A percentile compares a stretch with the other conserved stretches of the same genome.
Evolutionary conservation across 2,888 invertebrate genomes (phyloP).

Genomic region (Hypselothyrea guttata): DNA sequence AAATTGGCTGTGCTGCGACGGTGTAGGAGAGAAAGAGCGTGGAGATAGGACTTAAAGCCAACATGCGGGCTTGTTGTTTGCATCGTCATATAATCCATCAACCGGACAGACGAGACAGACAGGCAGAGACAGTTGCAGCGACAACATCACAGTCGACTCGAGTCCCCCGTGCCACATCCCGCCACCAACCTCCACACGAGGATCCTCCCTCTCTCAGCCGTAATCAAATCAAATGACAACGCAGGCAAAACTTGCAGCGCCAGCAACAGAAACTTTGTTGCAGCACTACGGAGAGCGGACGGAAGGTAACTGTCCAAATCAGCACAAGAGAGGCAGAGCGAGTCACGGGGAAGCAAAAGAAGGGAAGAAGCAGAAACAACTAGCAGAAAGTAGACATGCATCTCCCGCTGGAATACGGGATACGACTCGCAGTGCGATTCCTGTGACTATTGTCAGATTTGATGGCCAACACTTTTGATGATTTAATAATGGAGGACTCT

Average conservation of each 20-base stretch:
- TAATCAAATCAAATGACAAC: conserved; percentile 72
- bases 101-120: conserved; percentile 34
- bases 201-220: conserved; percentile 42
- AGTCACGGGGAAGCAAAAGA: conserved; percentile 2
- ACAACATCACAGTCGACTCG: conserved; percentile 13
- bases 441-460: conserved; percentile 65
- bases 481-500: conserved; percentile 53
- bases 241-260: conserved; percentile 31
- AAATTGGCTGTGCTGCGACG: conserved; percentile 50
- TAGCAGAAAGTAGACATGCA: conserved; percentile 21
- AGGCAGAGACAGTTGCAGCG: conserved; percentile 45
- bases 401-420: conserved; percentile 18
- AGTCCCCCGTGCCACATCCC: not conserved
- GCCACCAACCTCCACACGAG: too few relatives aligned
- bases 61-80: conserved; percentile 48
- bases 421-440: conserved; percentile 18
- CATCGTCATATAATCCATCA: conserved; percentile 66
- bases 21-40: not conserved
- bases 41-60: conserved; percentile 38
- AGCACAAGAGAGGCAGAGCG: too few relatives aligned
- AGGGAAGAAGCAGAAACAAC: conserved; percentile 11
- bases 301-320: conserved; percentile 39
- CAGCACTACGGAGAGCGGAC: conserved; percentile 37
- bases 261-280: conserved; percentile 30
- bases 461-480: conserved; percentile 71